phyloP scores from a whole-genome alignment of 2,888 invertebrate genomes.

The Cordilura impudica region DNA sequence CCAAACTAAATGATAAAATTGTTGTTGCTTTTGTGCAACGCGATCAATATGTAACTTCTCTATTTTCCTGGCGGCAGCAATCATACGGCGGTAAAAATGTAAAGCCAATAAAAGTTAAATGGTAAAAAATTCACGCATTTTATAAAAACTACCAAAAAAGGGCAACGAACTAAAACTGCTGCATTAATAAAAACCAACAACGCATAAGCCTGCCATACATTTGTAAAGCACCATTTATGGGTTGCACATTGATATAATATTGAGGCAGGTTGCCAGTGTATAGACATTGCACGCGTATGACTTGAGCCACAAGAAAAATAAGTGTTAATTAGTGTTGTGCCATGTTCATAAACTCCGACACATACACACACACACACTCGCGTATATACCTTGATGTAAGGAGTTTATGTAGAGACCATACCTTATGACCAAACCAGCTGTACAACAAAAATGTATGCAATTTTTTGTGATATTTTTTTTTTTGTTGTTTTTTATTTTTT shows the following conservation, averaged over 20 bases:
- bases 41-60: constrained; percentile 51
- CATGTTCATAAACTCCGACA: constrained; percentile 45
- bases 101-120: constrained; percentile 3
- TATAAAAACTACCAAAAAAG: constrained; percentile 59
- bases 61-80: constrained; percentile 53
- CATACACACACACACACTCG: neutral
- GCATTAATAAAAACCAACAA: neutral
- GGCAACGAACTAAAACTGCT: constrained; percentile 49
- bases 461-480: constrained; percentile 31
- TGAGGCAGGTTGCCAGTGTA: constrained; percentile 40
- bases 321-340: constrained; percentile 62
- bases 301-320: constrained; percentile 55
- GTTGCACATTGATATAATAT: constrained; percentile 34
- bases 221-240: constrained; percentile 58
- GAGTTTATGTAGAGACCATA: constrained; percentile 20
- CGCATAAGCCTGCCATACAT: neutral
- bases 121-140: constrained; percentile 54
- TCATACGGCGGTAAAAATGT: constrained; percentile 44
- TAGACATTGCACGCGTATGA: constrained; percentile 54
- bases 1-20: neutral
- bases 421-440: constrained; percentile 49
- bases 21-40: constrained; percentile 18
- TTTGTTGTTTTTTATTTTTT: neutral
- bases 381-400: neutral
- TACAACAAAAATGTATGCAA: constrained; percentile 46